Percentiles rank a stretch among this genome's conserved stretches.
phyloP scores from a whole-genome alignment of 2,888 invertebrate genomes.

The Eristalinus sepulchralis region DNA sequence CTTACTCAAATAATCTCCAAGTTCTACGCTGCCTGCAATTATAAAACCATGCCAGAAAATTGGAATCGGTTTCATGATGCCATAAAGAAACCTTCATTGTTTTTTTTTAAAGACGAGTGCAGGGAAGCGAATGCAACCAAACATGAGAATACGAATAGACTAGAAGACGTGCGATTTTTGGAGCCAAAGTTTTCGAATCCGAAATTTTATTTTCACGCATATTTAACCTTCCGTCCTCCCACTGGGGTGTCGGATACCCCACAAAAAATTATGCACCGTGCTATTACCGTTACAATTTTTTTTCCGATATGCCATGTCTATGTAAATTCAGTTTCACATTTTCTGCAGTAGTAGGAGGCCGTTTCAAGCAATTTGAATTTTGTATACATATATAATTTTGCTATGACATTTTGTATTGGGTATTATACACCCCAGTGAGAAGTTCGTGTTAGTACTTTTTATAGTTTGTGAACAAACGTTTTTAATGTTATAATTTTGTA shows the following conservation, averaged over 20 bases:
- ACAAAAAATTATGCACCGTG: conserved; percentile 1
- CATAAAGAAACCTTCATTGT: too few relatives aligned
- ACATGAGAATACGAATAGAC: too few relatives aligned
- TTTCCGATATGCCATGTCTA: neutral
- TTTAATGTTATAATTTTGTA: too few relatives aligned
- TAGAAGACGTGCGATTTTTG: too few relatives aligned
- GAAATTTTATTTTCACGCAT: too few relatives aligned
- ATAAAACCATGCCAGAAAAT: too few relatives aligned
- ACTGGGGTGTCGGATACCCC: conserved; percentile 21
- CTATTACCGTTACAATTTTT: conserved; percentile 7
- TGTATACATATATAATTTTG: conserved; percentile 6
- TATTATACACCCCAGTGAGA: neutral
- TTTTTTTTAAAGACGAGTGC: too few relatives aligned
- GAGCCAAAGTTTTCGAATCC: too few relatives aligned
- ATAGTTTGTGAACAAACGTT: neutral
- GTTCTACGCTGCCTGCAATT: too few relatives aligned
- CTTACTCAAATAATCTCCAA: too few relatives aligned
- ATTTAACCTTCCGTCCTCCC: conserved; percentile 9
- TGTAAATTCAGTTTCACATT: conserved; percentile 6
- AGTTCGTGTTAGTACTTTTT: neutral
- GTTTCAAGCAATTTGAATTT: conserved; percentile 8
- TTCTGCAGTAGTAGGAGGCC: neutral
- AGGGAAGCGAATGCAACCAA: too few relatives aligned
- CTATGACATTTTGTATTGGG: conserved; percentile 7
- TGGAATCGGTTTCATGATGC: too few relatives aligned